Conservation (phyloP, 2,888 invertebrate species). For the Pimpla rufipes region DNA sequence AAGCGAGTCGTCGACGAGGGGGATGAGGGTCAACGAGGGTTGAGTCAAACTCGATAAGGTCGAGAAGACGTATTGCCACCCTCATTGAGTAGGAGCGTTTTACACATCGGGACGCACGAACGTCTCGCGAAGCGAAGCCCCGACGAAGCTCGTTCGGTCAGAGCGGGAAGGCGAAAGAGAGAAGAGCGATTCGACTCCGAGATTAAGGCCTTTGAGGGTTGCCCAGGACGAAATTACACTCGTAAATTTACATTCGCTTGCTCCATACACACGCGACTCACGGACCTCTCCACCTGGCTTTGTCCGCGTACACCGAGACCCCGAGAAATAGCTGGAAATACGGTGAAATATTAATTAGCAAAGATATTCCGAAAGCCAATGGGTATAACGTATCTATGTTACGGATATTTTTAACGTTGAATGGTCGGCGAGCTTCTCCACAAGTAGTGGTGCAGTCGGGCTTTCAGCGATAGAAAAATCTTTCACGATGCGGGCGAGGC, state of each 20-base stretch:
- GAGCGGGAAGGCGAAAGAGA: conserved; percentile 34
- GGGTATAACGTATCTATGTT: conserved; percentile 24
- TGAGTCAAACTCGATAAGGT: conserved; percentile 69
- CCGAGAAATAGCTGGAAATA: conserved; percentile 50
- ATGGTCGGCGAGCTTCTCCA: conserved; percentile 22
- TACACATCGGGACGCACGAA: conserved; percentile 65
- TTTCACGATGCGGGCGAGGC: conserved; percentile 43
- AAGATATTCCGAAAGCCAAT: conserved; percentile 45
- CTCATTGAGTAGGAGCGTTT: conserved; percentile 74
- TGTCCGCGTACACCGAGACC: neutral
- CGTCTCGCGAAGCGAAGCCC: conserved; percentile 56
- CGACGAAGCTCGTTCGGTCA: conserved; percentile 56
- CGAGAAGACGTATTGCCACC: conserved; percentile 69
- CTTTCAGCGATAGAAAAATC: conserved; percentile 65
- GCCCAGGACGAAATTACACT: conserved; percentile 68
- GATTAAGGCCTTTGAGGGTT: conserved; percentile 71
- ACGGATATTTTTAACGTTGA: conserved; percentile 30
- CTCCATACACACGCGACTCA: conserved; percentile 26
- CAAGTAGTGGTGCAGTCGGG: conserved; percentile 35
- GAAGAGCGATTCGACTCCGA: conserved; percentile 64
- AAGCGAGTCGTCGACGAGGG: conserved; percentile 47
- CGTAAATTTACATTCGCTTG: conserved; percentile 65
- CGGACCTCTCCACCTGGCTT: neutral
- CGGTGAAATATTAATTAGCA: conserved; percentile 64
- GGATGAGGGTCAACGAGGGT: conserved; percentile 68